A percentile compares a stretch with the other conserved stretches of the same genome.
Evolutionary conservation across 2,888 invertebrate genomes (phyloP).

Genomic region (Mesodorylaimus sp.): DNA sequence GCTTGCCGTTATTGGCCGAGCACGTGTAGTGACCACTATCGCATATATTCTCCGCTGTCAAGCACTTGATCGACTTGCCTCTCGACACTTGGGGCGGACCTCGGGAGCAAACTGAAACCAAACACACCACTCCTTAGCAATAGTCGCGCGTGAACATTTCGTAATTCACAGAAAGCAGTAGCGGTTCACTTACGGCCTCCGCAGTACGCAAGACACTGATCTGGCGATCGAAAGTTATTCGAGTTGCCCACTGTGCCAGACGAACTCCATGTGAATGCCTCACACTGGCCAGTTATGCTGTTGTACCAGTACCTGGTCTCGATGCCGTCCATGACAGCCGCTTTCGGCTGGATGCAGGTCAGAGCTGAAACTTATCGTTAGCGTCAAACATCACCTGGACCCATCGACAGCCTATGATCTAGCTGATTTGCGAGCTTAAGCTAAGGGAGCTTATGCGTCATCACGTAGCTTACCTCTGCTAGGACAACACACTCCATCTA

Average conservation of each 20-base stretch:
- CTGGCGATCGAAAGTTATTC: constrained; percentile 5
- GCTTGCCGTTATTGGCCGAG: not conserved
- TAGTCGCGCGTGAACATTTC: too few species aligned
- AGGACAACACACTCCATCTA: constrained; percentile 1
- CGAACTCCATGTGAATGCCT: not conserved
- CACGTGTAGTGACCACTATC: not conserved
- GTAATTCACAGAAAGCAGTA: too few species aligned
- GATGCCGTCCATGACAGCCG: not conserved
- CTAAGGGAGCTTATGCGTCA: too few species aligned
- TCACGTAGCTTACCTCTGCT: not conserved
- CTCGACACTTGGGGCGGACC: not conserved
- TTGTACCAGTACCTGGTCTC: constrained; percentile 9
- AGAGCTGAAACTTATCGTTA: not conserved
- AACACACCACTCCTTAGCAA: too few species aligned
- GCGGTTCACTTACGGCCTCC: not conserved
- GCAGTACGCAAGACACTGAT: constrained; percentile 4
- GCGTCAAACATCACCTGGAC: too few species aligned
- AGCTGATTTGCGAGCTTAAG: too few species aligned
- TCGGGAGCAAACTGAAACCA: constrained; percentile 1
- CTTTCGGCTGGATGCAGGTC: not conserved
- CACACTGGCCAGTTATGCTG: constrained; percentile 6
- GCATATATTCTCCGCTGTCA: too few species aligned
- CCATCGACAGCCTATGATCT: too few species aligned
- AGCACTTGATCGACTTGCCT: not conserved
- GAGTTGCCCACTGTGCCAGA: not conserved